Conservation (phyloP, 2,113 vertebrate genomes). For the Rutilus rutilus region DNA sequence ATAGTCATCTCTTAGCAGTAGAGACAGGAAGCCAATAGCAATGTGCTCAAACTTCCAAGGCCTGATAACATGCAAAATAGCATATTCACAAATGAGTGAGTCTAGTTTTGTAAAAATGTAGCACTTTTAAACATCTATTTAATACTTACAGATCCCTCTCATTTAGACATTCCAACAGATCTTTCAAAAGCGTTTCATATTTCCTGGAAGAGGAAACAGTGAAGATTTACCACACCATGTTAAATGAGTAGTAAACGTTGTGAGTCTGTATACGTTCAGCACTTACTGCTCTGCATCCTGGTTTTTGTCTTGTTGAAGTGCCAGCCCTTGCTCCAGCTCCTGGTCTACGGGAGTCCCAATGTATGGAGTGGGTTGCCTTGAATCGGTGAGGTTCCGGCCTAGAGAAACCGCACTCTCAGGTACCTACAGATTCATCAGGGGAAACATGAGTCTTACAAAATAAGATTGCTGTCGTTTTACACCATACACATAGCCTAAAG, state of each 20-base stretch:
- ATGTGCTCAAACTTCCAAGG: constrained; percentile 99
- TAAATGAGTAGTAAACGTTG: not conserved
- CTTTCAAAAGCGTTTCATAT: constrained; percentile 90
- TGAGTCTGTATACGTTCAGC: too few species aligned
- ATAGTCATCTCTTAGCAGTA: constrained; percentile 91
- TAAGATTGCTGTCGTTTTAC: not conserved
- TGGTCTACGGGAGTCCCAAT: constrained; percentile 71
- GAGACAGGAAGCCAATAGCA: constrained; percentile 88
- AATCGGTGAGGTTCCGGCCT: constrained; percentile 78
- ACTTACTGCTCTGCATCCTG: constrained; percentile 83
- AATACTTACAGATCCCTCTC: constrained; percentile 90
- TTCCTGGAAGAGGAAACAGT: constrained; percentile 74
- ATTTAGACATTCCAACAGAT: constrained; percentile 88
- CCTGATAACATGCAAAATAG: constrained; percentile 66
- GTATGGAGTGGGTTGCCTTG: constrained; percentile 65
- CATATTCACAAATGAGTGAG: not conserved
- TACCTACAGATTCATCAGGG: constrained; percentile 72
- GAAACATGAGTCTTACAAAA: not conserved
- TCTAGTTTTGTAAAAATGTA: not conserved
- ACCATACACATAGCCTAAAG: not conserved
- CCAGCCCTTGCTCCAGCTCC: constrained; percentile 83
- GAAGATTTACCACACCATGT: not conserved
- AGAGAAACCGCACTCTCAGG: constrained; percentile 80
- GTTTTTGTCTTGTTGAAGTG: constrained; percentile 84
- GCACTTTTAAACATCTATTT: constrained; percentile 11